phyloP scores from a whole-genome alignment of 2,113 vertebrate species.

The Puma concolor region DNA sequence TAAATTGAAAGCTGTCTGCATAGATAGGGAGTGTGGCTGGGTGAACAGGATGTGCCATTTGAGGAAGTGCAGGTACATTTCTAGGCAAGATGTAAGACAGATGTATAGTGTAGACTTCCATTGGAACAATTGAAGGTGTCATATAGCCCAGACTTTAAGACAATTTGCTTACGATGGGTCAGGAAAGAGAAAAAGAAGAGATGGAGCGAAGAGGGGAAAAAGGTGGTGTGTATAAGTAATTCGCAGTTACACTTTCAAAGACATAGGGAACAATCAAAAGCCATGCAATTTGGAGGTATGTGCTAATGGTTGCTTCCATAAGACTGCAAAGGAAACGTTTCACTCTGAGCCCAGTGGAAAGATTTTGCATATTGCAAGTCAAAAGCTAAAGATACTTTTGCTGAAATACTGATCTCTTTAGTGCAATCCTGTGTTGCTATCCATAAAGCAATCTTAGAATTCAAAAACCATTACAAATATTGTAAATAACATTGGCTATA shows the following conservation, averaged over 20 bases:
- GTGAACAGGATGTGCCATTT: not conserved
- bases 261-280: not conserved
- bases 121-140: not conserved
- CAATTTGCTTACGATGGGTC: not conserved
- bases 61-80: not conserved
- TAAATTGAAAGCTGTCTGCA: not conserved
- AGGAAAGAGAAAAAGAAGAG: not conserved
- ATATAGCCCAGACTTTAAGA: not conserved
- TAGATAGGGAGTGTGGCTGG: no score
- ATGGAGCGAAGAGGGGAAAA: not conserved
- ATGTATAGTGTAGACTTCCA: not conserved
- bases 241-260: not conserved
- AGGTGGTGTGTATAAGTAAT: not conserved
- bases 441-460: not conserved
- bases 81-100: not conserved
- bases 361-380: not conserved
- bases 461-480: not conserved
- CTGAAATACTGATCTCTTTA: not conserved
- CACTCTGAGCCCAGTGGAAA: not conserved
- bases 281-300: not conserved
- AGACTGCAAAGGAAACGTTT: not conserved
- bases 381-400: not conserved
- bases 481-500: conserved; percentile 18
- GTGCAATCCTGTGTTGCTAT: not conserved
- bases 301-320: not conserved